Evolutionary conservation across 2,113 vertebrate species (phyloP).

Genomic region (Neolamprologus cancellatus): DNA sequence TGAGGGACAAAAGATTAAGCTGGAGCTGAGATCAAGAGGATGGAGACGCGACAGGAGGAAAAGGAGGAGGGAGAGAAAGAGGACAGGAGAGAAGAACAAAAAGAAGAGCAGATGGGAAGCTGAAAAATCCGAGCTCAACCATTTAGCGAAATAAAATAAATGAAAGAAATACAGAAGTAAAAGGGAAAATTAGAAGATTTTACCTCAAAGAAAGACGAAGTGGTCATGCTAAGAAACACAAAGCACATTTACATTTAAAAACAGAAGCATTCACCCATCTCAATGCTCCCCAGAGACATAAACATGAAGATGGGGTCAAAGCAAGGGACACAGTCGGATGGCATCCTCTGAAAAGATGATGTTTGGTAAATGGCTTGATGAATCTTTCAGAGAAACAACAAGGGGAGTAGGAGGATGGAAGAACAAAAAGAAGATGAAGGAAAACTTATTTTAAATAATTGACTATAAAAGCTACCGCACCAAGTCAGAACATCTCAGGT

Average conservation of each 20-base stretch:
- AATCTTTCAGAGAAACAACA: constrained; percentile 38
- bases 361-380: constrained; percentile 37
- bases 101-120: neutral
- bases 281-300: neutral
- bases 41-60: neutral
- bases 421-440: neutral
- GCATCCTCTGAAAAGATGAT: constrained; percentile 20
- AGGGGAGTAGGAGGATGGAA: neutral
- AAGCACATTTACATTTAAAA: neutral
- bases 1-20: constrained; percentile 1
- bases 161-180: neutral
- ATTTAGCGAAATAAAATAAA: neutral
- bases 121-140: neutral
- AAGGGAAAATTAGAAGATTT: neutral
- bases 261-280: neutral
- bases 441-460: constrained; percentile 31
- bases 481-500: neutral
- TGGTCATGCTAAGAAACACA: neutral
- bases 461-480: constrained; percentile 12
- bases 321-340: neutral
- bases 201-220: neutral
- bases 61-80: neutral
- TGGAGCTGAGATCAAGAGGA: neutral
- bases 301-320: neutral
- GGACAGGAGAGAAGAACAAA: neutral